Evolutionary conservation across 2,888 invertebrate species (phyloP).

Genomic region (Cerastoderma edule): DNA sequence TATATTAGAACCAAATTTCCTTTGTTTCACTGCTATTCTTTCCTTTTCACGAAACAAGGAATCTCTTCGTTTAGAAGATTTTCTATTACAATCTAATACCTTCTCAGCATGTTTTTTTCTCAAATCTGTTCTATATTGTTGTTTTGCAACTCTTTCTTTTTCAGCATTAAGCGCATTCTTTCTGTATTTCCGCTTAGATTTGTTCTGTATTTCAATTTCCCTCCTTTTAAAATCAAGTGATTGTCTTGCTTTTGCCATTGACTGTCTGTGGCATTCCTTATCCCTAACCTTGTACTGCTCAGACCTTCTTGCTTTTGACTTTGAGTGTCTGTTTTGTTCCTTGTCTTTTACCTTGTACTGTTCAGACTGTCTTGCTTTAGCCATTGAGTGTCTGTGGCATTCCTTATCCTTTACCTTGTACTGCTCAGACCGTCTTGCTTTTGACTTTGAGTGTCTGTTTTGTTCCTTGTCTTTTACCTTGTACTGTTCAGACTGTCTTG

Average conservation of each 20-base stretch:
- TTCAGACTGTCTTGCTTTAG: background rate
- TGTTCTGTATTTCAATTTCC: background rate
- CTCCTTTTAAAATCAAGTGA: constrained; percentile 5
- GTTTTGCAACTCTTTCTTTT: background rate
- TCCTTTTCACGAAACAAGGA: background rate
- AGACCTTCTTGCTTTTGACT: background rate
- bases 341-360: background rate
- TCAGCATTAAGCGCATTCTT: background rate
- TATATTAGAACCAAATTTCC: constrained; percentile 8
- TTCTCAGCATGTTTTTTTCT: constrained; percentile 3
- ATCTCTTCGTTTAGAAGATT: background rate
- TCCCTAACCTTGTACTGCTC: background rate
- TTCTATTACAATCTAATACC: background rate
- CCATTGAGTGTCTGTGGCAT: background rate
- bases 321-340: background rate
- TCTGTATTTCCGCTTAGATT: constrained; percentile 6
- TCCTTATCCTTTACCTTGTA: background rate
- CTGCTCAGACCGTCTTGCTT: background rate
- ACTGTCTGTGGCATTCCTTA: background rate
- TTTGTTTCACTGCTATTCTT: background rate
- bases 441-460: background rate
- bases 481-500: background rate
- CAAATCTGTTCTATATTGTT: background rate
- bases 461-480: background rate
- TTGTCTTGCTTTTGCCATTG: background rate